Base-by-base conservation (phyloP, 2,113 vertebrate species). In the Tragelaphus imberbis region DNA sequence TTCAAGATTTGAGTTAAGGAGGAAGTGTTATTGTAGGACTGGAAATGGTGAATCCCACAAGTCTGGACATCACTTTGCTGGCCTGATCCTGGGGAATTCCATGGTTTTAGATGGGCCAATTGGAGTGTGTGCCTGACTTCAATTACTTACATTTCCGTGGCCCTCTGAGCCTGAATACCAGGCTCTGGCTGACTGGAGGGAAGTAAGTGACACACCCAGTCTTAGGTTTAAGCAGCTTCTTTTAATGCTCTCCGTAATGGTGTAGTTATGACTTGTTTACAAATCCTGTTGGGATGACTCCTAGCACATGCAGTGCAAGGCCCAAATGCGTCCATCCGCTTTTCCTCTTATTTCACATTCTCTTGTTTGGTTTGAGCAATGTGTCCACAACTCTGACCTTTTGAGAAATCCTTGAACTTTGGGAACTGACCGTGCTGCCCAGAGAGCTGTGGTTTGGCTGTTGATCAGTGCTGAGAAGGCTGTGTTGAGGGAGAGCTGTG, bases 361-460 rank as follows among this genome's bases (percentile, higher is more conserved):
- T 59, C 8, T 65, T 84, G 53, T 98, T 97, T 96, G 92, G 55
- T 90, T 90, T 95, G 89, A 95, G 80, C 84, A 94, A 68, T 94
- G 44, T 68, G 59, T 75, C 56, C 88, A 93, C 92, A 94, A 11
- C 40, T 33, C 55, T 89, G 90, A 95, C 84, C 91, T 97, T 97
- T 56, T 93, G 90, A 90, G 87, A 95, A 90, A 77, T 87, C 84
- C 94, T 92, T 79, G 88, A 59, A 93, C 56, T 63, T 91, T 65
- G 56, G 68, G 96, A 91, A 82, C 84, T n/a, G 96, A n/a, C 96
- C 25, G 5, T 96, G 75, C 81, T 88, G 77, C 84, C 51, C 68
- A 58, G 53, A 63, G 77, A 87, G 80, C n/a, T 5, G 3, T 84
- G 61, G 55, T n/a, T 30, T 55, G 84, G 25, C 44, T 51, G 19